Percentiles rank a stretch among this genome's conserved stretches.
phyloP scores from a whole-genome alignment of 1,140 invertebrate genomes.

The Arion vulgaris region DNA sequence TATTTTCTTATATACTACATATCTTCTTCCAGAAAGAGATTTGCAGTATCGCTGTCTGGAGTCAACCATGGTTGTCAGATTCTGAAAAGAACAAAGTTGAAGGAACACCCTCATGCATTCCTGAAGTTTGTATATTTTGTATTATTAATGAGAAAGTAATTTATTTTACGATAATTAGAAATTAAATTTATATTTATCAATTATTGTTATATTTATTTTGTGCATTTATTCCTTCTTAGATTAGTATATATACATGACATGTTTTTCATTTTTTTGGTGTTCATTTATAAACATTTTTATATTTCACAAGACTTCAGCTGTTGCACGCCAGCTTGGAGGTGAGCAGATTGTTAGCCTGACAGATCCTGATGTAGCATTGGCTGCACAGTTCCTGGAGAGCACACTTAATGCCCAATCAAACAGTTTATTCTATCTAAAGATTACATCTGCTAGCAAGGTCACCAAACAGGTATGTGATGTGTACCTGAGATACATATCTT shows the following conservation, averaged over 20 bases:
- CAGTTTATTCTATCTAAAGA: background rate
- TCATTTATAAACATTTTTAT: too few relatives aligned
- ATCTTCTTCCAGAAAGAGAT: background rate
- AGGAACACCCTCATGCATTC: background rate
- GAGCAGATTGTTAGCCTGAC: background rate
- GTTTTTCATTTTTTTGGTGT: too few relatives aligned
- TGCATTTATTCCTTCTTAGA: too few relatives aligned
- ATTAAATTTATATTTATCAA: too few relatives aligned
- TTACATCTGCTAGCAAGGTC: background rate
- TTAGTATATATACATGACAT: too few relatives aligned
- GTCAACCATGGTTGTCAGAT: background rate
- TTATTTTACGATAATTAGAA: too few relatives aligned
- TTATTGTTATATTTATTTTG: too few relatives aligned
- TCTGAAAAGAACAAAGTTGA: background rate
- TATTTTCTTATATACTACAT: background rate
- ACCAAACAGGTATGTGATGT: background rate
- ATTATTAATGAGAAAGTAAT: too few relatives aligned
- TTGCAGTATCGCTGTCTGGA: background rate
- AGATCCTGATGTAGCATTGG: background rate
- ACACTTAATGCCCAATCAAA: background rate
- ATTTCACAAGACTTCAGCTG: too few relatives aligned
- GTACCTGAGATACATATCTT: too few relatives aligned
- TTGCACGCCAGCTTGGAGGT: background rate
- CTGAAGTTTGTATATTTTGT: background rate
- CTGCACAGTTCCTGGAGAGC: background rate